phyloP scores from a whole-genome alignment of 2,888 invertebrate species.

The Synergus japonicus region DNA sequence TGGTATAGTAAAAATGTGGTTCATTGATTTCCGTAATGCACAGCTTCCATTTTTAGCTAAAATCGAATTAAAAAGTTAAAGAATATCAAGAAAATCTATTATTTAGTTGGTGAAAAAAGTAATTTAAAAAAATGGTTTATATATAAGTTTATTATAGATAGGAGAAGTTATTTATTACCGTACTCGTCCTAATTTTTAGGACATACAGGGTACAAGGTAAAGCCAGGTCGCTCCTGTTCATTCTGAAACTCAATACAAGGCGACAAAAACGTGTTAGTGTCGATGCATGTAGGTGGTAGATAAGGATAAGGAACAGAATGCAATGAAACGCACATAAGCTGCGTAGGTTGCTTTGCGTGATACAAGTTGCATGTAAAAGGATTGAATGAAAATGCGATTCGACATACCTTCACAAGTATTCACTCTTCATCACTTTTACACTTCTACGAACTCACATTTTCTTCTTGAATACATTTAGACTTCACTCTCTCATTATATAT shows the following conservation, averaged over 20 bases:
- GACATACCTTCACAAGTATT: not conserved
- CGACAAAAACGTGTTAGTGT: not conserved
- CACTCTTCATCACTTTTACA: not conserved
- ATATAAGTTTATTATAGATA: no score
- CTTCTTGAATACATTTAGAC: not conserved
- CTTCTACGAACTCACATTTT: not conserved
- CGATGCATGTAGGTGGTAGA: slow-evolving; percentile 15
- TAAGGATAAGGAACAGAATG: slow-evolving; percentile 24
- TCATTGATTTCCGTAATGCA: no score
- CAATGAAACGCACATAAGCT: slow-evolving; percentile 22
- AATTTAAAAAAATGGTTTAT: no score
- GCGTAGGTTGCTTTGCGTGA: slow-evolving; percentile 12
- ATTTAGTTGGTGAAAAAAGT: no score
- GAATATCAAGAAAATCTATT: no score
- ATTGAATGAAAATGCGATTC: slow-evolving; percentile 13
- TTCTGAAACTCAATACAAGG: slow-evolving; percentile 33
- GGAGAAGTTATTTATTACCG: no score
- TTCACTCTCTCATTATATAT: no score
- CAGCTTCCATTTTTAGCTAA: no score
- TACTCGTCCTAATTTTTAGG: not conserved
- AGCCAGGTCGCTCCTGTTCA: slow-evolving; percentile 15
- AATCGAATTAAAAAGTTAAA: no score
- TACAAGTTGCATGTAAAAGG: slow-evolving; percentile 1
- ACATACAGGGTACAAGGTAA: not conserved
- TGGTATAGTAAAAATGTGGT: no score